Base-by-base conservation (phyloP, 2,113 vertebrate genomes). In the Prionailurus viverrinus region DNA sequence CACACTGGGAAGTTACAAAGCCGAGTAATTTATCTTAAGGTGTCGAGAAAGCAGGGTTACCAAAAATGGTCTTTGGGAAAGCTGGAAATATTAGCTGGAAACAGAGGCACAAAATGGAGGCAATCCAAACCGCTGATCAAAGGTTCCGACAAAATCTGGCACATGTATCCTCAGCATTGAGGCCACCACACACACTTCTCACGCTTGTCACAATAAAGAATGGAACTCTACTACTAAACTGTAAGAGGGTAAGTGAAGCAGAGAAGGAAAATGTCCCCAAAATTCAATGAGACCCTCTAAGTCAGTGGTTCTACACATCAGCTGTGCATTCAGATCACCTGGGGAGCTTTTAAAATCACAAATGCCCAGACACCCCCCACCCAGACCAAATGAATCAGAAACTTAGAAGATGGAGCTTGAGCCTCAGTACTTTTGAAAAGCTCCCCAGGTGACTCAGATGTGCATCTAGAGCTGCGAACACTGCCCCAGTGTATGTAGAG, bases 11-110 rank as follows among this genome's bases (percentile, higher is more conserved):
- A 94, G 65, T 81, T n/a, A 74, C 80, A 94, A 68, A 73, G 29
- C 11, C 41, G 85, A 84, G 25, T 1, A 51, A 58, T 91, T 83
- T 14, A 33, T 80, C 23, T 71, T 39, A 80, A 91, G 18, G 36
- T 23, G 66, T 8, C n/a, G 12, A 19, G 33, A 76, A 89, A 58
- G 27, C 41, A 85, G 9, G 11, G 27, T 45, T 89, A 55, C 12
- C 79, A 71, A 91, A 84, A 94, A 82, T 31, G 2, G 15, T 74
- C 69, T 85, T 69, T 5, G 55, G 27, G 58, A 97, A 97, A 48
- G n/a, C 36, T 91, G 61, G 12, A 69, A 93, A 71, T 58, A 48
- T 55, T 95, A 66, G 29, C 9, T 8, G 9, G 48, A 84, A 88
- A 65, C 63, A 74, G 31, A 85, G 48, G 53, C 12, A 48, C 1